These are phyloP conservation scores for Parelbella ahira DNA, from an alignment of 2,888 invertebrate species.

Conservation along the genomic window DNA sequence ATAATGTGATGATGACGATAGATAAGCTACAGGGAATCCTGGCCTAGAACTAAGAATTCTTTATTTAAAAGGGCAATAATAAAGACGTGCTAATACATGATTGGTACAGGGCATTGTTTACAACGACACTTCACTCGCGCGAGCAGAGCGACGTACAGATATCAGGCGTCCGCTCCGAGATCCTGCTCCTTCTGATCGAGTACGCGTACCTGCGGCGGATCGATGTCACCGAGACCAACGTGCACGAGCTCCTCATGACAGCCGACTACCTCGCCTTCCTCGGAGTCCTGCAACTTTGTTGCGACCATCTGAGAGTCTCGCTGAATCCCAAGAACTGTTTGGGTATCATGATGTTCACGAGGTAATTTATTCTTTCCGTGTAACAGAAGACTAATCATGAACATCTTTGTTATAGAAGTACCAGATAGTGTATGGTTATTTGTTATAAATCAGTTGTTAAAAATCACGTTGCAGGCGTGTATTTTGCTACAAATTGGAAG, in stretches of 20 bases:
- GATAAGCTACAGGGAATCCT: no score
- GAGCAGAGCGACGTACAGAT: constrained; percentile 86
- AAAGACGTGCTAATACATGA: no score
- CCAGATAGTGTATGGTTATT: no score
- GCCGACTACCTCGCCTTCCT: constrained; percentile 94
- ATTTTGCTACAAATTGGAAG: constrained; percentile 86
- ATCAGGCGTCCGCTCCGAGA: constrained; percentile 87
- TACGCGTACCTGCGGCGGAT: constrained; percentile 92
- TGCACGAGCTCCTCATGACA: constrained; percentile 88
- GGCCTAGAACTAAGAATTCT: no score
- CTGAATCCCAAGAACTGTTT: constrained; percentile 90
- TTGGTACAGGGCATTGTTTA: constrained; percentile 90
- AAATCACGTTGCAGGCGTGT: constrained; percentile 76
- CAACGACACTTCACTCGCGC: constrained; percentile 86
- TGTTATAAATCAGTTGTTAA: no score
- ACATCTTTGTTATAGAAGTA: no score
- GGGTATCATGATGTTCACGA: constrained; percentile 91
- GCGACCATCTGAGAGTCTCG: constrained; percentile 85
- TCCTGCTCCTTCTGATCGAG: constrained; percentile 88
- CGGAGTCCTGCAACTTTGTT: constrained; percentile 90
- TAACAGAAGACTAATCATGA: no score
- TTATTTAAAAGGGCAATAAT: no score
- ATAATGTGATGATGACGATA: no score
- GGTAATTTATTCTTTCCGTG: no score
- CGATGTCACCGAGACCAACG: constrained; percentile 87